These are phyloP conservation scores for Diaprepes abbreviatus DNA, from an alignment of 2,888 invertebrate genomes.

Conservation along the genomic window DNA sequence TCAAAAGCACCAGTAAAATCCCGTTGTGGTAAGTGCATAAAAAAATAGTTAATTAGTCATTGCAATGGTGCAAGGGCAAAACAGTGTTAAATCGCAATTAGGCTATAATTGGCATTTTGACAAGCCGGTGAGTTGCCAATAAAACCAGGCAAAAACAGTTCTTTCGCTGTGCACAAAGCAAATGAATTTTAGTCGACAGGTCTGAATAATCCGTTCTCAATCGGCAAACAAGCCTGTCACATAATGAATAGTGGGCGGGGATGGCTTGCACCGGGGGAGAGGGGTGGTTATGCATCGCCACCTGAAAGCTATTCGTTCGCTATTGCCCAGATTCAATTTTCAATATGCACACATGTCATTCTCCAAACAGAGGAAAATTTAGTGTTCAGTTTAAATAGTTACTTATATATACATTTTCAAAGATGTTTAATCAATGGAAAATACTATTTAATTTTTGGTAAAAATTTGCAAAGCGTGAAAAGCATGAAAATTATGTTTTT, in stretches of 20 bases:
- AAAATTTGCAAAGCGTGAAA: no score
- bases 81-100: slow-evolving; percentile 56
- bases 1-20: slow-evolving; percentile 37
- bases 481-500: no score
- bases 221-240: slow-evolving; percentile 66
- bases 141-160: slow-evolving; percentile 56
- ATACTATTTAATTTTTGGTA: no score
- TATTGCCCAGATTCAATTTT: slow-evolving; percentile 68
- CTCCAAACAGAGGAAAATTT: slow-evolving; percentile 1
- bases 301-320: slow-evolving; percentile 63
- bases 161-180: slow-evolving; percentile 57
- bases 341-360: slow-evolving; percentile 63
- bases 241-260: slow-evolving; percentile 61
- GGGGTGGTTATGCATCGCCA: slow-evolving; percentile 64
- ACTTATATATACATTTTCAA: no score
- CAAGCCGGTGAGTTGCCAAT: slow-evolving; percentile 58
- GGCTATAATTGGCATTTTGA: slow-evolving; percentile 59
- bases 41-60: slow-evolving; percentile 52
- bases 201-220: slow-evolving; percentile 66
- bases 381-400: not conserved
- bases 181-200: slow-evolving; percentile 66
- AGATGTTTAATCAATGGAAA: no score
- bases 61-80: slow-evolving; percentile 38
- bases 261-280: slow-evolving; percentile 51
- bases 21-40: slow-evolving; percentile 25